Evolutionary conservation across 2,113 vertebrate genomes (phyloP).

Genomic region (Oryzias woworae): DNA sequence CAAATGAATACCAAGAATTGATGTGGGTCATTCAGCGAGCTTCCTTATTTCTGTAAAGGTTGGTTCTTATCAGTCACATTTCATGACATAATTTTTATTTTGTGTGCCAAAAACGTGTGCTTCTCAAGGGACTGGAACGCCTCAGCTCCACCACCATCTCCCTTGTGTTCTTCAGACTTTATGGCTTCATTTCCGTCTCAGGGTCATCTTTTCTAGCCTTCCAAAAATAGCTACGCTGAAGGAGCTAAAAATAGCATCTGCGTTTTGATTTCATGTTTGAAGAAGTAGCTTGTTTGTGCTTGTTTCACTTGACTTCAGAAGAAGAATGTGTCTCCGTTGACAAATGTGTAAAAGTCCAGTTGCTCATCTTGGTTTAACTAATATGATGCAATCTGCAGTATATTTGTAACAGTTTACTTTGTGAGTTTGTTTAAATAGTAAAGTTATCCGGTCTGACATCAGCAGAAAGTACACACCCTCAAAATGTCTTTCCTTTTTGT

Average conservation of each 20-base stretch:
- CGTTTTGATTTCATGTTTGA: slow-evolving; percentile 46
- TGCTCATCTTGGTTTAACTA: neutral
- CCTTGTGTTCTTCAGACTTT: neutral
- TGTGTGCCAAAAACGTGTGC: too few relatives aligned
- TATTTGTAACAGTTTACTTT: neutral
- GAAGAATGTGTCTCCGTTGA: neutral
- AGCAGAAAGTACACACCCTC: too few relatives aligned
- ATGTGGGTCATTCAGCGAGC: too few relatives aligned
- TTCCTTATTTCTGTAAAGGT: too few relatives aligned
- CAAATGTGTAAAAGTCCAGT: neutral
- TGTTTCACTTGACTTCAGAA: slow-evolving; percentile 23
- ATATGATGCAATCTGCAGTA: neutral
- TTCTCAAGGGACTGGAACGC: too few relatives aligned
- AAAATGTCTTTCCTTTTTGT: too few relatives aligned
- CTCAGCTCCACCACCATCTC: neutral
- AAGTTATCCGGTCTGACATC: too few relatives aligned
- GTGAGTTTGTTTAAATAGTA: neutral
- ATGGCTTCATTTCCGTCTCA: neutral
- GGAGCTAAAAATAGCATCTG: slow-evolving; percentile 37
- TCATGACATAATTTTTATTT: too few relatives aligned
- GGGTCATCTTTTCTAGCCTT: slow-evolving; percentile 9
- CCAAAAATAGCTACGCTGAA: neutral
- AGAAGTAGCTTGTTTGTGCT: slow-evolving; percentile 10
- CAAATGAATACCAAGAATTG: too few relatives aligned
- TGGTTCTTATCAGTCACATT: too few relatives aligned